phyloP scores from a whole-genome alignment of 2,888 invertebrate genomes.

The Hipparchia semele region DNA sequence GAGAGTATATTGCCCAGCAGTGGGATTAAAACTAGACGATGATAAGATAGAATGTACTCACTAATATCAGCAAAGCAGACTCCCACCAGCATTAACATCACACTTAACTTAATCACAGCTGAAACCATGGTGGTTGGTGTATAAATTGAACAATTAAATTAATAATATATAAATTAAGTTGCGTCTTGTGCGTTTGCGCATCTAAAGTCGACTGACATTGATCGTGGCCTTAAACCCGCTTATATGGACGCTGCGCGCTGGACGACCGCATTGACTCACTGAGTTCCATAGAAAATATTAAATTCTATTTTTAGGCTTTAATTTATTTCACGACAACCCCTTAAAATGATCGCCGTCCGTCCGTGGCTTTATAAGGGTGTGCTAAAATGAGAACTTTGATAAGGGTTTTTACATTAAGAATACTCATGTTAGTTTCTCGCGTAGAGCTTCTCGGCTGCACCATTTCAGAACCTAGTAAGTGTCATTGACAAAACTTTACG shows the following conservation, averaged over 20 bases:
- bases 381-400: no score
- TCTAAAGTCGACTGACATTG: slow-evolving; percentile 68
- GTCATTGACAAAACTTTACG: no score
- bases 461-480: no score
- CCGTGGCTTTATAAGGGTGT: no score
- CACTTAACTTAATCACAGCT: slow-evolving; percentile 76
- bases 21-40: no score
- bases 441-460: no score
- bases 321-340: slow-evolving; percentile 32
- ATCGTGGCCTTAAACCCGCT: slow-evolving; percentile 65
- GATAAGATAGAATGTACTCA: slow-evolving; percentile 51
- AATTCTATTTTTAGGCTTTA: slow-evolving; percentile 38
- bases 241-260: slow-evolving; percentile 59
- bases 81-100: slow-evolving; percentile 68
- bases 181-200: slow-evolving; percentile 58
- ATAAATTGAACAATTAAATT: slow-evolving; percentile 43
- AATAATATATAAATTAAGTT: slow-evolving; percentile 50
- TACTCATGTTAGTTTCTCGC: no score
- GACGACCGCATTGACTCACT: slow-evolving; percentile 47
- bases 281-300: slow-evolving; percentile 44
- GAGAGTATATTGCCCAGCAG: no score
- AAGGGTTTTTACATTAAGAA: no score
- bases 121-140: slow-evolving; percentile 67
- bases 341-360: background rate
- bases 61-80: slow-evolving; percentile 68